Evolutionary conservation across 2,113 vertebrate genomes (phyloP), one percentile per base, ranked within the genome.

Genomic region (Carettochelys insculpta): DNA sequence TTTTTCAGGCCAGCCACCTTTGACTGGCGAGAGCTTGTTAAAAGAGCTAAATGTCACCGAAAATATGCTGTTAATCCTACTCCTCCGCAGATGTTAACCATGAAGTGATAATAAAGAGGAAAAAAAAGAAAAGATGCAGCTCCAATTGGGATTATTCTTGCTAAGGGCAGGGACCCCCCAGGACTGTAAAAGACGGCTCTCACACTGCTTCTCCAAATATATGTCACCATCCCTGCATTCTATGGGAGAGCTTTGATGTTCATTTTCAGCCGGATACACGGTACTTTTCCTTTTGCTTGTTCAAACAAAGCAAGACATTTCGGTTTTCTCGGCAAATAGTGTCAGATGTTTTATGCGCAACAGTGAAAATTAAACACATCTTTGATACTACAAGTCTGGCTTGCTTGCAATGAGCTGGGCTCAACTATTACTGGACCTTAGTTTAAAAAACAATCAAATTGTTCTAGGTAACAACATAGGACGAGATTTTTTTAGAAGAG

Each of bases 201-300:
- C 98, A 98, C 90, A 98, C 98, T 97, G 98, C 80, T 98, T 98
- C 96, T 98, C 98, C 96, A 99, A 99, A 99, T 98, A 98, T 95
- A 98, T 97, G 97, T 98, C 96, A 95, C 95, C 96, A 97, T 83
- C 89, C 61, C 94, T 85, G 94, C 65, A 83, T 95, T 93, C 88
- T 89, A 89, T 94, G 96, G 71, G 95, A 95, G 89, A 76, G 80
- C 98, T 99, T 99, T 99, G 98, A 99, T 98, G 98, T 98, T 92
- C 89, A 31, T 96, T 94, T 98, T 97, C 97, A 97, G 96, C 98
- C 56, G 96, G 97, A 98, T 97, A 95, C 93, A 92, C 96, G 96
- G 98, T 94, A 96, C 96, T 98, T 97, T 97, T 97, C 95, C 94
- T 97, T 95, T 84, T 85, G 93, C 97, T 98, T 98, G 89, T 97